Evolutionary conservation across 1,140 invertebrate genomes (phyloP).

Genomic region (Spodoptera litura): DNA sequence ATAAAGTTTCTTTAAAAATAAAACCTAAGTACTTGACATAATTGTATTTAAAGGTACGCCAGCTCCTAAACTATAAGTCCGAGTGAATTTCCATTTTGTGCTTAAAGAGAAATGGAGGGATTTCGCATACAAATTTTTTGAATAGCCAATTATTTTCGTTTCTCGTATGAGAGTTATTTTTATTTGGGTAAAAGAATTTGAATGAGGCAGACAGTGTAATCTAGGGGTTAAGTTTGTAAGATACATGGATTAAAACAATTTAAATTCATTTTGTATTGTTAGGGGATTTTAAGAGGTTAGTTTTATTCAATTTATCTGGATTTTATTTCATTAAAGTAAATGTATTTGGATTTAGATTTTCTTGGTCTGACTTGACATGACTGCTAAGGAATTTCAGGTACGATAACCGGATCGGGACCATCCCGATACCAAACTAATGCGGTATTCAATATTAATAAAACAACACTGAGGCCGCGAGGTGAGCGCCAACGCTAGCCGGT

Average conservation of each 20-base stretch:
- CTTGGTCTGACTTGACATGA: too few species aligned
- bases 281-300: neutral
- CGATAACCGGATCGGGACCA: too few species aligned
- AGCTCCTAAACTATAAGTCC: slow-evolving; percentile 1
- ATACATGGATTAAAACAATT: neutral
- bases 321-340: too few species aligned
- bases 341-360: too few species aligned
- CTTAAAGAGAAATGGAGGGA: neutral
- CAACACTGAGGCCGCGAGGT: too few species aligned
- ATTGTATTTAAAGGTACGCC: neutral
- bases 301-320: too few species aligned
- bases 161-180: slow-evolving; percentile 1
- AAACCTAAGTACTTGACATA: neutral
- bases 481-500: too few species aligned
- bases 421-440: too few species aligned
- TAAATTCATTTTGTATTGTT: neutral
- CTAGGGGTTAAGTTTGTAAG: neutral
- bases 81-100: slow-evolving; percentile 9
- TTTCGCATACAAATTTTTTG: neutral
- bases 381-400: too few species aligned
- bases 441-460: too few species aligned
- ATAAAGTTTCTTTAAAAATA: too few species aligned
- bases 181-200: neutral
- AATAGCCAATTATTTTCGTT: neutral
- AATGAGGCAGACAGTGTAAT: neutral